Conservation (phyloP, 2,888 invertebrate species). For the Orgyia antiqua region DNA sequence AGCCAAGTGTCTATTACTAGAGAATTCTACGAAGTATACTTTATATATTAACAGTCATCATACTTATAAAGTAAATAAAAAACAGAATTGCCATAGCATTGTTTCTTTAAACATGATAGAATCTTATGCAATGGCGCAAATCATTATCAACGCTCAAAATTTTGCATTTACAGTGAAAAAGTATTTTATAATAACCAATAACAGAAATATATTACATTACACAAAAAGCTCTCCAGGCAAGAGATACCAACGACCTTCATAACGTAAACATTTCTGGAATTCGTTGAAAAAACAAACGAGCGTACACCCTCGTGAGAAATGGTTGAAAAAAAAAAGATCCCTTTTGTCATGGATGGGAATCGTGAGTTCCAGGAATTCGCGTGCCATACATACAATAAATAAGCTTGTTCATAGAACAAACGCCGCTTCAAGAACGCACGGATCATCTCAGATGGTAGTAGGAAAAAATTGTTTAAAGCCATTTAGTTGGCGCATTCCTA, state of each 20-base stretch:
- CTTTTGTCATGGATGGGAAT: conserved; percentile 63
- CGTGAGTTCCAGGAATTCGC: conserved; percentile 70
- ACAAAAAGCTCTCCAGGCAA: too few relatives aligned
- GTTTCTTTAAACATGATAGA: too few relatives aligned
- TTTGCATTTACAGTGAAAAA: too few relatives aligned
- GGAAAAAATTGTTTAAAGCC: conserved; percentile 21
- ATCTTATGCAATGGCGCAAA: too few relatives aligned
- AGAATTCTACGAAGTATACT: too few relatives aligned
- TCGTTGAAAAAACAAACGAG: conserved; percentile 46
- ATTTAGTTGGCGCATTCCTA: conserved; percentile 22
- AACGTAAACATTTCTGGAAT: conserved; percentile 68
- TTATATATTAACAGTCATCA: too few relatives aligned
- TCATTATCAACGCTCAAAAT: too few relatives aligned
- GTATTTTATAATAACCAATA: too few relatives aligned
- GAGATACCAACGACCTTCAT: conserved; percentile 50
- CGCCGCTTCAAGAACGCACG: conserved; percentile 31
- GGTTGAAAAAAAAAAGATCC: conserved; percentile 48
- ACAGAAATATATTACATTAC: too few relatives aligned
- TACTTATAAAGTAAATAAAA: too few relatives aligned
- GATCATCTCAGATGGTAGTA: conserved; percentile 12
- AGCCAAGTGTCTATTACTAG: conserved; percentile 42
- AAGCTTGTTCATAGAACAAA: conserved; percentile 44
- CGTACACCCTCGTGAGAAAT: conserved; percentile 64
- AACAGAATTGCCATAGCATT: too few relatives aligned
- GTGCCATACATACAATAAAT: conserved; percentile 56